Evolutionary conservation across 1,140 invertebrate genomes (phyloP).

Genomic region (Brachionus manjavacas): DNA sequence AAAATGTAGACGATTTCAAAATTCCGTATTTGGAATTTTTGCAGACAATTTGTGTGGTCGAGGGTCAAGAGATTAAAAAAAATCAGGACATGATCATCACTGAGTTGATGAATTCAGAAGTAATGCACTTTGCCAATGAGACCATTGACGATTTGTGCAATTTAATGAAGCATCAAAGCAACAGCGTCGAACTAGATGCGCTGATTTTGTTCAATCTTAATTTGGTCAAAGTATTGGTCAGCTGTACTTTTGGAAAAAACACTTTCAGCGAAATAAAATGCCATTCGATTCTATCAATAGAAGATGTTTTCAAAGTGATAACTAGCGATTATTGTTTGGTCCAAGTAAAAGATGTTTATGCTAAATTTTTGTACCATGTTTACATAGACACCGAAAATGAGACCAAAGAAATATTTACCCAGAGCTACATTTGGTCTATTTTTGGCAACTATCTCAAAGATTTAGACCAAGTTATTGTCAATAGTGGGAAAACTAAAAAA

Average conservation of each 20-base stretch:
- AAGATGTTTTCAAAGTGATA: slow-evolving; percentile 91
- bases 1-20: slow-evolving; percentile 67
- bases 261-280: slow-evolving; percentile 98
- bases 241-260: slow-evolving; percentile 98
- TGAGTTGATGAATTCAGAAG: slow-evolving; percentile 66
- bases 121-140: neutral
- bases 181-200: slow-evolving; percentile 72
- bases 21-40: slow-evolving; percentile 93
- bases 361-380: slow-evolving; percentile 96
- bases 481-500: neutral
- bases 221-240: slow-evolving; percentile 83
- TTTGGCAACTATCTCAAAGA: neutral
- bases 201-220: slow-evolving; percentile 88
- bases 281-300: slow-evolving; percentile 86
- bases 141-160: slow-evolving; percentile 34
- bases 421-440: slow-evolving; percentile 1
- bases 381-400: slow-evolving; percentile 99
- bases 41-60: slow-evolving; percentile 91
- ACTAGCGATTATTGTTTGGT: slow-evolving; percentile 73
- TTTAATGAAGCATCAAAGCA: slow-evolving; percentile 61
- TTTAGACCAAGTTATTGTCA: neutral
- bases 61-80: slow-evolving; percentile 86
- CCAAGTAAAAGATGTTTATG: slow-evolving; percentile 93
- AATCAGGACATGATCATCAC: slow-evolving; percentile 94
- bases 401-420: slow-evolving; percentile 43